Evolutionary conservation across 2,113 vertebrate species (phyloP).

Genomic region (Maccullochella peelii): DNA sequence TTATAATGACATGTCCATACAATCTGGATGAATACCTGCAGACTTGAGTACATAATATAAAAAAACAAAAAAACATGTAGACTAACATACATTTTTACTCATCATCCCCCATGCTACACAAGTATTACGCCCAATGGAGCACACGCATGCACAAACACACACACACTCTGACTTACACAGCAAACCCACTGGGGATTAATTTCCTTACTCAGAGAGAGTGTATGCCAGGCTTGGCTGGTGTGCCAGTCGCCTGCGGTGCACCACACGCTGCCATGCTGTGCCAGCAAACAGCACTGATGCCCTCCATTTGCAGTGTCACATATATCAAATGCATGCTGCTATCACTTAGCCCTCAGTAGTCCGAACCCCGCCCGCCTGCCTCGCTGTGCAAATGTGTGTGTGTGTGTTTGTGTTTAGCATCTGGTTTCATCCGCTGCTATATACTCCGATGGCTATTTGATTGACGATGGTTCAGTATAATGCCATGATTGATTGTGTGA

Average conservation of each 20-base stretch:
- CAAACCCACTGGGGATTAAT: conserved; percentile 93
- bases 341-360: conserved; percentile 80
- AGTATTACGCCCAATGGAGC: conserved; percentile 6
- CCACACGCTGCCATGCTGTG: conserved; percentile 96
- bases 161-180: conserved; percentile 82
- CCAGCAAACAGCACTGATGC: conserved; percentile 97
- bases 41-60: neutral
- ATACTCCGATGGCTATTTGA: conserved; percentile 52
- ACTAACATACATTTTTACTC: conserved; percentile 23
- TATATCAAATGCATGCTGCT: conserved; percentile 96
- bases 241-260: conserved; percentile 93
- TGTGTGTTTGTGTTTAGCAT: conserved; percentile 51
- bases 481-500: conserved; percentile 70
- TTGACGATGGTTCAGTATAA: conserved; percentile 59
- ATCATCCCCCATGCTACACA: neutral
- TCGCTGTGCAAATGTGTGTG: conserved; percentile 39
- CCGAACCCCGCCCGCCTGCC: conserved; percentile 47
- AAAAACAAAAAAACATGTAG: neutral
- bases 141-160: conserved; percentile 52
- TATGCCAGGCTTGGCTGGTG: conserved; percentile 91
- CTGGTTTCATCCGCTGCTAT: conserved; percentile 57
- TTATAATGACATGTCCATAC: conserved; percentile 1
- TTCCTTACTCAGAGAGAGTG: conserved; percentile 90
- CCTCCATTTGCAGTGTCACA: conserved; percentile 97
- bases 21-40: neutral